A percentile compares a stretch with the other conserved stretches of the same genome.
Conservation (phyloP, 1,140 invertebrate genomes). For the Triops longicaudatus region DNA sequence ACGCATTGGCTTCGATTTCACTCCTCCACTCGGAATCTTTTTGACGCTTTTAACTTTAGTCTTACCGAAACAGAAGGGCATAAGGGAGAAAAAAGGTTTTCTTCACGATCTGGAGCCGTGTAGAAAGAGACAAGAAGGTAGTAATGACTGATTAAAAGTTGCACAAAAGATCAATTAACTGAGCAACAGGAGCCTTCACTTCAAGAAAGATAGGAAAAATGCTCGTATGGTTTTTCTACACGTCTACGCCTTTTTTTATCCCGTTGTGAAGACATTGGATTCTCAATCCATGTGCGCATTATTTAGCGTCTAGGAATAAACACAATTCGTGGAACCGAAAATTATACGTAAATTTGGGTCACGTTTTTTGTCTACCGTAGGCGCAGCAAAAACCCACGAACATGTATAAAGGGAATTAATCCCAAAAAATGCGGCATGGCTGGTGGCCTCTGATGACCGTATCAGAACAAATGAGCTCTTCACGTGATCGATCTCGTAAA, state of each 20-base stretch:
- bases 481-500: neutral
- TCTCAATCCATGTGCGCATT: too few relatives aligned
- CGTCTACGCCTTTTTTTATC: neutral
- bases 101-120: neutral
- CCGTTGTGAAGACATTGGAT: neutral
- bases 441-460: neutral
- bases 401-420: neutral
- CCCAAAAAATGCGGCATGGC: neutral
- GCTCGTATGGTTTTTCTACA: neutral
- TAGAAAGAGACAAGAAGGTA: constrained; percentile 8
- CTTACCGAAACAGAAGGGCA: neutral
- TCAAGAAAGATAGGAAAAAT: neutral
- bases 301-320: too few relatives aligned
- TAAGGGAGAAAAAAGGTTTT: neutral
- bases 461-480: too few relatives aligned
- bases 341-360: neutral
- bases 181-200: neutral
- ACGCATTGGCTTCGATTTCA: constrained; percentile 1
- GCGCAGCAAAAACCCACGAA: neutral
- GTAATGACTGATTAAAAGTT: constrained; percentile 4
- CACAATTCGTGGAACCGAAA: neutral
- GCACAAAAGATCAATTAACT: constrained; percentile 10
- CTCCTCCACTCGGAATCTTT: neutral
- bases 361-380: neutral
- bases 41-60: neutral